Conservation (phyloP, 2,797 vertebrate species). For the Philypnodon macrostomus region DNA sequence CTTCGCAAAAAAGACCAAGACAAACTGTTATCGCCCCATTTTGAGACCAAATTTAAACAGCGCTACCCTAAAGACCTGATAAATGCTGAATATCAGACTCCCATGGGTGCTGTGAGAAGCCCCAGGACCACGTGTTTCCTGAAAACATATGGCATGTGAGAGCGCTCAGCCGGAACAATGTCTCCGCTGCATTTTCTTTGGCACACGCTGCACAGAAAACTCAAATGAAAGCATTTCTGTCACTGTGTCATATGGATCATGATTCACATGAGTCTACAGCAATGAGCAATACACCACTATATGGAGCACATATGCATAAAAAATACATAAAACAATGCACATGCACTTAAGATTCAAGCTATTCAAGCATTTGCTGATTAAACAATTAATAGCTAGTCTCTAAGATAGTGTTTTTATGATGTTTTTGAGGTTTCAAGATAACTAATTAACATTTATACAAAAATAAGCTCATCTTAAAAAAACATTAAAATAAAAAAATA, state of each 20-base stretch:
- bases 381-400: too few relatives aligned
- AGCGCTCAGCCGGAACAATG: conserved; percentile 20
- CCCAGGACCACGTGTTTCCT: conserved; percentile 24
- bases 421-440: too few relatives aligned
- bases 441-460: too few relatives aligned
- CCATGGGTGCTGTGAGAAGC: conserved; percentile 2
- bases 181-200: conserved; percentile 1
- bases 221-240: neutral
- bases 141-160: conserved; percentile 56
- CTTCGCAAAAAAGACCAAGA: neutral
- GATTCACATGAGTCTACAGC: conserved; percentile 24
- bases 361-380: too few relatives aligned
- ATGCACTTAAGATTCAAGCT: conserved; percentile 8
- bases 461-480: too few relatives aligned
- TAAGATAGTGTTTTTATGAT: too few relatives aligned
- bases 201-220: conserved; percentile 24
- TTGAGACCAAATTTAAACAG: neutral
- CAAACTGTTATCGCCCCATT: neutral
- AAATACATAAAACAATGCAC: conserved; percentile 13
- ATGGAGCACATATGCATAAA: conserved; percentile 16
- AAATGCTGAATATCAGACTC: neutral
- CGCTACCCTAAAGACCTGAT: neutral
- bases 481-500: too few relatives aligned
- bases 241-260: conserved; percentile 16
- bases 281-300: conserved; percentile 5